Evolutionary conservation across 2,113 vertebrate genomes (phyloP).

Genomic region (pig (Sus scrofa)): DNA sequence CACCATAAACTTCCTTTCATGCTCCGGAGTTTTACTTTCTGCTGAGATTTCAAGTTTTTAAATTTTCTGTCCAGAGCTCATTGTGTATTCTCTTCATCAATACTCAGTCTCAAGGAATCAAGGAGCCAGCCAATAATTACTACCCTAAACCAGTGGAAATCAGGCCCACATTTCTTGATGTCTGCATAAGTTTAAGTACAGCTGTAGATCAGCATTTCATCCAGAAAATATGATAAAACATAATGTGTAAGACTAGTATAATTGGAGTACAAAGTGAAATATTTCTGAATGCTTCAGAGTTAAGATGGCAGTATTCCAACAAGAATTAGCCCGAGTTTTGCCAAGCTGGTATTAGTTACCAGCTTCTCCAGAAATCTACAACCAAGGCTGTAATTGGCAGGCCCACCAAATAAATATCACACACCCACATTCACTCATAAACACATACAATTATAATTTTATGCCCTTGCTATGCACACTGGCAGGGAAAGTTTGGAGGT

Average conservation of each 20-base stretch:
- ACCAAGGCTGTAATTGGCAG: background rate
- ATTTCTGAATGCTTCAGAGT: background rate
- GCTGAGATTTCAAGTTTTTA: conserved; percentile 16
- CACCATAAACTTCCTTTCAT: background rate
- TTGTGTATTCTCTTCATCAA: conserved; percentile 41
- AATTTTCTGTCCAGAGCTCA: background rate
- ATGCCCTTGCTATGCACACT: background rate
- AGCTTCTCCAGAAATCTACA: background rate
- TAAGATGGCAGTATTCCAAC: background rate
- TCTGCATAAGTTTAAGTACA: background rate
- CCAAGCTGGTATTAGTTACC: background rate
- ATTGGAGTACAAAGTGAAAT: background rate
- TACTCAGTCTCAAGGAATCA: conserved; percentile 26
- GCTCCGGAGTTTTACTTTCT: conserved; percentile 15
- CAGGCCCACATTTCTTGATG: background rate
- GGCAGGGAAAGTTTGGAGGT: background rate
- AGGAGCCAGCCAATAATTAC: conserved; percentile 32
- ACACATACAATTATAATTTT: background rate
- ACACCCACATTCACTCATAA: background rate
- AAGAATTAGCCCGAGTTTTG: background rate
- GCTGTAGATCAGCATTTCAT: conserved; percentile 13
- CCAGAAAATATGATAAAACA: background rate
- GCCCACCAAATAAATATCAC: background rate
- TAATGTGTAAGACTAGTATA: background rate
- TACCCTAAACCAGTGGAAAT: background rate